Percentiles rank a stretch among this genome's conserved stretches.
Evolutionary conservation across 2,888 invertebrate genomes (phyloP).

Genomic region (Cataglyphis livida): DNA sequence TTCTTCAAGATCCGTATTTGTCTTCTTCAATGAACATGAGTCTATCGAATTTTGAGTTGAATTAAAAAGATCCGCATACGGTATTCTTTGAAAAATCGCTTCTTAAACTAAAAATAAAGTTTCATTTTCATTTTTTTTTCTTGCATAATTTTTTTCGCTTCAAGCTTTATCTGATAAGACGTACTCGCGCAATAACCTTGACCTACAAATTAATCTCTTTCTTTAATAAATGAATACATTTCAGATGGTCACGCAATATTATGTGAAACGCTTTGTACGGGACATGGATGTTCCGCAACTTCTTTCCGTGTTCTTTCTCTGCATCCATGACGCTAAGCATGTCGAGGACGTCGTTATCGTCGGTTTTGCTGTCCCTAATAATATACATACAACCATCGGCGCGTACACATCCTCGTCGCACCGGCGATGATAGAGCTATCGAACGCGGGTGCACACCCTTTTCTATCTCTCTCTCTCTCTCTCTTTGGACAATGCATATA

Average conservation of each 20-base stretch:
- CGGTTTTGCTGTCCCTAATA: conserved; percentile 40
- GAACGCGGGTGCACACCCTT: conserved; percentile 41
- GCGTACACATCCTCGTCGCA: conserved; percentile 29
- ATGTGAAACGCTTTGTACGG: background rate
- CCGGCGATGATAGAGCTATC: conserved; percentile 4
- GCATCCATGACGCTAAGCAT: conserved; percentile 16
- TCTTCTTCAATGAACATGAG: background rate
- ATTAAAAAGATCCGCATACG: background rate
- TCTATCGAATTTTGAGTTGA: background rate
- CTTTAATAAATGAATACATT: background rate
- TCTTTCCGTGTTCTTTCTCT: background rate
- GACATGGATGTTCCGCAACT: background rate
- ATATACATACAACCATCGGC: conserved; percentile 4
- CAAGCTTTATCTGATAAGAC: background rate
- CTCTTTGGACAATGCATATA: background rate
- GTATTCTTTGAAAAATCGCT: background rate
- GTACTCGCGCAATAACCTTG: background rate
- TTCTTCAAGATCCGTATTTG: background rate
- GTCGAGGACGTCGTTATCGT: conserved; percentile 44
- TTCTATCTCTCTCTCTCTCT: background rate
- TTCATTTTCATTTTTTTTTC: background rate
- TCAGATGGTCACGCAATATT: background rate
- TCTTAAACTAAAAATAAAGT: background rate
- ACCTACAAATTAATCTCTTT: background rate
- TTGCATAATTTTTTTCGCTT: background rate